Evolutionary conservation across 2,797 vertebrate species (phyloP), one percentile per base, ranked within the genome.

Genomic region (Labeo calbasu): DNA sequence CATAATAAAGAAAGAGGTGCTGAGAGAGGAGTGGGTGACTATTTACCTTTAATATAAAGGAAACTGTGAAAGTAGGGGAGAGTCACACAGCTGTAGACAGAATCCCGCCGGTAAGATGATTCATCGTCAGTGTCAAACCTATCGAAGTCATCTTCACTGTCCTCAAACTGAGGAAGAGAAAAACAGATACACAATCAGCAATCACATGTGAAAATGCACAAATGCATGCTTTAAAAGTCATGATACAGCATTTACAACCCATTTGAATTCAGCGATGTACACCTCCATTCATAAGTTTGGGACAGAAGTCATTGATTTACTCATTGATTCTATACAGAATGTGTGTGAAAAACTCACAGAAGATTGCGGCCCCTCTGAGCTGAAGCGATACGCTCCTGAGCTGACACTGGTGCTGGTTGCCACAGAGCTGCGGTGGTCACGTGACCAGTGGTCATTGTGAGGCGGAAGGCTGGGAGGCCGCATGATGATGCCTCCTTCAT

Each of bases 41-140:
- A 14, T 76, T 0, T 92, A 99, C 98, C 98, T 97, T 97, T 99
- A 95, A 99, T 98, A 91, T 94, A 94, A 72, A 99, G 94, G 91
- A 98, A 99, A 87, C 98, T 98, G 94, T 99, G 98, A 92, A 99
- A 99, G 89, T 99, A 99, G 0, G 98, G 98, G 55, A 98, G 93
- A 0, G 96, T 97, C 91, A 99, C 97, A n/a, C 97, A 98, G 91
- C 97, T 99, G 85, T 99, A 99, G 77, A 99, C 97, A 0, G 98
- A 99, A 93, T 99, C 97, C 4, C 98, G 92, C 0, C 98, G 94
- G 84, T 96, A 99, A 0, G 96, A 97, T 12, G 97, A 94, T 82
- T 99, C 98, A 2, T 98, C 97, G 0, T 99, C 97, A 0, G 96
- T 97, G 88, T 99, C 98, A 50, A 98, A 96, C 86, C 96, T 90